Conservation (phyloP, 2,113 vertebrate species). For the Entomyzon cyanotis region DNA sequence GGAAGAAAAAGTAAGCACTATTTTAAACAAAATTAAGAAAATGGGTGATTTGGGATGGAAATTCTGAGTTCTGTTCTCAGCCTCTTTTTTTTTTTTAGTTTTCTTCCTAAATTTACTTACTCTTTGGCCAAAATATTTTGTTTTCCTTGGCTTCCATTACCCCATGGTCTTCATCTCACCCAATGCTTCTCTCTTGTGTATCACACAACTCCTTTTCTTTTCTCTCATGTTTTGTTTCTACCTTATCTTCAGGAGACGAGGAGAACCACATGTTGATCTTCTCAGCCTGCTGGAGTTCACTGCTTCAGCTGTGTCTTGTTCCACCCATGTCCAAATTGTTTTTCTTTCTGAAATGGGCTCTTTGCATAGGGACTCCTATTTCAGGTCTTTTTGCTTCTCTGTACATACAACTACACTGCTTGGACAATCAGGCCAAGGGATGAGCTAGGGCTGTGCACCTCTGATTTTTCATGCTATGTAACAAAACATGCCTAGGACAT, state of each 20-base stretch:
- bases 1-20: neutral
- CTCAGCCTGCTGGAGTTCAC: neutral
- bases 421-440: neutral
- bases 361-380: accelerated
- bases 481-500: too few relatives aligned
- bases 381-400: neutral
- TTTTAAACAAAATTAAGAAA: neutral
- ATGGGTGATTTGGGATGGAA: accelerated
- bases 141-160: neutral
- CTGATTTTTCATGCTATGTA: neutral
- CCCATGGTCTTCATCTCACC: too few relatives aligned
- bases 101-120: neutral
- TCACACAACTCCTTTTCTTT: neutral
- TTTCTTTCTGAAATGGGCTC: neutral
- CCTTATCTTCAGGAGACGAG: neutral
- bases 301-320: neutral
- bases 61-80: neutral
- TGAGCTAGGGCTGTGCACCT: neutral
- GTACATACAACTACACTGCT: neutral
- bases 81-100: neutral
- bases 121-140: accelerated
- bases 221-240: neutral
- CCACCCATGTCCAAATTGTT: neutral
- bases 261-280: neutral
- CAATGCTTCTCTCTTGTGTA: neutral